Conservation (phyloP, 2,888 invertebrate species). For the Meiosimyza platycephala region DNA sequence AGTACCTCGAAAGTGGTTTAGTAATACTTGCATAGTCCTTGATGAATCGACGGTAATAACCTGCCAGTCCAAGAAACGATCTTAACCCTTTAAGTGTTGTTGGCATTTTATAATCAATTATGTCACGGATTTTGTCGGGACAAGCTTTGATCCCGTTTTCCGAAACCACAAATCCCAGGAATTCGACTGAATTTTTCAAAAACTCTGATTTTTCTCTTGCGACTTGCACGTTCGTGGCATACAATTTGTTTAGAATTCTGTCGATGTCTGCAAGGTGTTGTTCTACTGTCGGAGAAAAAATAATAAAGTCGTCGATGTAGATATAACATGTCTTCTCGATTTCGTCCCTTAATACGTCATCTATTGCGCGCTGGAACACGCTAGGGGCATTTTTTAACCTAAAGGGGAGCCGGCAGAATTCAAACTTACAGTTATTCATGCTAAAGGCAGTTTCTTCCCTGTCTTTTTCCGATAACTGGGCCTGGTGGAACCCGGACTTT, state of each 20-base stretch:
- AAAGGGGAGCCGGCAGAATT: constrained; percentile 31
- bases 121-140: constrained; percentile 37
- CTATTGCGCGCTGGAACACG: constrained; percentile 39
- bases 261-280: constrained; percentile 14
- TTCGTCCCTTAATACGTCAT: constrained; percentile 34
- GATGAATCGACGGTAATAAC: constrained; percentile 40
- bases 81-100: constrained; percentile 33
- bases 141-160: constrained; percentile 35
- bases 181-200: constrained; percentile 31
- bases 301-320: constrained; percentile 34
- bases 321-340: constrained; percentile 36
- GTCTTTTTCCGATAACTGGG: constrained; percentile 30
- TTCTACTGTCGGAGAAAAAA: neutral
- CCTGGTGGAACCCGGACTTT: constrained; percentile 35
- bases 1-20: constrained; percentile 38
- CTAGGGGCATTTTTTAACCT: constrained; percentile 30
- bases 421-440: constrained; percentile 37
- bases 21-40: constrained; percentile 40
- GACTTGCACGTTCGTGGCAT: constrained; percentile 24
- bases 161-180: constrained; percentile 39
- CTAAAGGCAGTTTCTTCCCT: constrained; percentile 30
- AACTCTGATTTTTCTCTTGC: constrained; percentile 34
- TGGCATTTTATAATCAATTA: constrained; percentile 33
- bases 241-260: neutral
- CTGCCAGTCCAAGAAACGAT: constrained; percentile 34